Evolutionary conservation across 1,140 invertebrate genomes (phyloP), one percentile per base, ranked within the genome.

Genomic region (silkworm (Bombyx mori)): DNA sequence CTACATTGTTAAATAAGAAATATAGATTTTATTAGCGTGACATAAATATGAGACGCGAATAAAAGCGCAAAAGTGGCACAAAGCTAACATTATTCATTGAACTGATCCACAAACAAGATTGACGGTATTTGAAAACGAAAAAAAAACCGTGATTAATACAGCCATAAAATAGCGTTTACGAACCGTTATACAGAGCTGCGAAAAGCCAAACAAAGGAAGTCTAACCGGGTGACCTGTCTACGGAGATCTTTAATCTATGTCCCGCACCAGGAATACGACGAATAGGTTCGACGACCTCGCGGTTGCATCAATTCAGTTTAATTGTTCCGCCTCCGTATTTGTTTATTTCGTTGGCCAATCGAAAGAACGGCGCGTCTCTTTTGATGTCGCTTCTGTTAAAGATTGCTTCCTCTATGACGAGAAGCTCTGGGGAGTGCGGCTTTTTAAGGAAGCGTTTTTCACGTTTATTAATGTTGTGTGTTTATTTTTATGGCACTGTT

Each of bases 221-320:
- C 26, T 35, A 35, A 35, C 26, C 26, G 26, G 26, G 26, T 35
- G 26, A 35, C 26, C 26, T 35, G 26, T 35, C 26, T 35, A 35
- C 26, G 26, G 26, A 35, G 26, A 35, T 35, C 26, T 35, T 44
- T 65, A 66, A 56, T 70, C 69, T 75, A 57, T 71, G 71, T 60
- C 60, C 7, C 12, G 45, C 59, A 62, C 68, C 68, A 73, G 69
- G 71, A 76, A 76, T 76, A 47, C 56, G 59, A 45, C 57, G 50
- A 35, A 35, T 35, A 35, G 26, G 77, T 61, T 63, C 77, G 56
- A 62, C 57, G 73, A 73, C 73, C 75, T 56, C 57, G 44, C 56
- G 66, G 77, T 77, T 80, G 71, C 75, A 80, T 77, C 71, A 74
- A 73, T 76, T 75, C 57, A 57, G 59, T 61, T 72, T 77, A 77